Percentiles rank a stretch among this genome's conserved stretches.
Conservation (phyloP, 2,113 vertebrate species). For the Polypterus senegalus region DNA sequence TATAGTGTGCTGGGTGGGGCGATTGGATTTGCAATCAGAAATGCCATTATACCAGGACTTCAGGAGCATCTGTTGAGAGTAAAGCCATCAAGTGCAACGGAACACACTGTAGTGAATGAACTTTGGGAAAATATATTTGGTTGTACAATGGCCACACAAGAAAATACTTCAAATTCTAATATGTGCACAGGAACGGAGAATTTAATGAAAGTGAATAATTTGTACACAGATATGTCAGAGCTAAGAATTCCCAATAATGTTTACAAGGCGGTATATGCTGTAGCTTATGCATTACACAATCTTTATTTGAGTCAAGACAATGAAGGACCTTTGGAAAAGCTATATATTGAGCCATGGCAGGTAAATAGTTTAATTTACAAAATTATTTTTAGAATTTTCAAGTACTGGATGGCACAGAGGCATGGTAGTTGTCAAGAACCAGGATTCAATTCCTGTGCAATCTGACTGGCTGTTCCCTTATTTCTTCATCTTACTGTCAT, state of each 20-base stretch:
- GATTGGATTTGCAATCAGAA: slow-evolving; percentile 9
- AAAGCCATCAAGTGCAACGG: slow-evolving; percentile 2
- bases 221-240: slow-evolving; percentile 7
- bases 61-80: neutral
- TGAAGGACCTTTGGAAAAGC: neutral
- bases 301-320: neutral
- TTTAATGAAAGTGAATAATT: slow-evolving; percentile 4
- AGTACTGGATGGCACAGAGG: neutral
- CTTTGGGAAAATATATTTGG: slow-evolving; percentile 8
- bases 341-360: slow-evolving; percentile 12
- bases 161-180: neutral
- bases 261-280: slow-evolving; percentile 6
- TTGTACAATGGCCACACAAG: neutral
- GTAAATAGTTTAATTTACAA: neutral
- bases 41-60: slow-evolving; percentile 4
- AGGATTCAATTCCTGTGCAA: neutral
- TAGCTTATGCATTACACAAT: slow-evolving; percentile 3
- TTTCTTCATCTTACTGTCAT: too few species aligned
- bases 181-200: slow-evolving; percentile 8
- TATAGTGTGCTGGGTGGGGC: slow-evolving; percentile 2
- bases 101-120: slow-evolving; percentile 4
- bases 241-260: slow-evolving; percentile 5
- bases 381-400: neutral
- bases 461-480: too few species aligned
- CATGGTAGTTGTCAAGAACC: too few species aligned